Percentiles rank a stretch among this genome's conserved stretches.
These are phyloP conservation scores for Lethenteron reissneri DNA, from an alignment of 2,113 vertebrate species.

Conservation along the genomic window DNA sequence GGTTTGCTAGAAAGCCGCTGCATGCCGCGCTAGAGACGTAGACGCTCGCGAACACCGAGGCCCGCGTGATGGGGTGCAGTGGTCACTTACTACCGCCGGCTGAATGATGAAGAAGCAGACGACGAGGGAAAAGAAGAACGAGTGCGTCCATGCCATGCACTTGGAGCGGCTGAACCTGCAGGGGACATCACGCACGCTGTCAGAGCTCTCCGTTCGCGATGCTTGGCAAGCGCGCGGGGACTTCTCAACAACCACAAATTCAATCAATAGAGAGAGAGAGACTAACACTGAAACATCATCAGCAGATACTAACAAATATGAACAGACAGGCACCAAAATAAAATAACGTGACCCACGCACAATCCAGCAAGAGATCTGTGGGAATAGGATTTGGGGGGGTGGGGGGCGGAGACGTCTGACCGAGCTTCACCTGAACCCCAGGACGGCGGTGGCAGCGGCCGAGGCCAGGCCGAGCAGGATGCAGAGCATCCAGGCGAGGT, in stretches of 20 bases:
- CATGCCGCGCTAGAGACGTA: no score
- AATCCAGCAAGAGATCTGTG: background rate
- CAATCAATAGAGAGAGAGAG: no score
- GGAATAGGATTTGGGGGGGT: background rate
- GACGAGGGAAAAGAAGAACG: constrained; percentile 27
- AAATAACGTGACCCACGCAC: constrained; percentile 5
- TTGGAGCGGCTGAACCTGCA: constrained; percentile 27
- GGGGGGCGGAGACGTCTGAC: background rate
- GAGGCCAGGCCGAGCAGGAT: constrained; percentile 18
- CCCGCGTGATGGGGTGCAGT: no score
- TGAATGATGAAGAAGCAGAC: constrained; percentile 32
- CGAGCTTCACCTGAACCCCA: constrained; percentile 30
- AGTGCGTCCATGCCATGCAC: constrained; percentile 27
- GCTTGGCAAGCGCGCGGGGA: no score
- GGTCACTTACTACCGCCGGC: constrained; percentile 23
- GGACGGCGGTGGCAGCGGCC: constrained; percentile 16
- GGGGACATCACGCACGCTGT: no score
- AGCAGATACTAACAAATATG: no score
- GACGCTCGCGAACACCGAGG: no score
- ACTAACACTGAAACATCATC: no score
- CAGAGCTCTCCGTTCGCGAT: no score
- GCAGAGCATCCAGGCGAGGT: constrained; percentile 24
- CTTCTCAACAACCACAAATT: no score
- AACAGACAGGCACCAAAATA: background rate
- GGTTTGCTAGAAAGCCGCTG: no score